Conservation (phyloP, 2,113 vertebrate species). For the Indri indri region DNA sequence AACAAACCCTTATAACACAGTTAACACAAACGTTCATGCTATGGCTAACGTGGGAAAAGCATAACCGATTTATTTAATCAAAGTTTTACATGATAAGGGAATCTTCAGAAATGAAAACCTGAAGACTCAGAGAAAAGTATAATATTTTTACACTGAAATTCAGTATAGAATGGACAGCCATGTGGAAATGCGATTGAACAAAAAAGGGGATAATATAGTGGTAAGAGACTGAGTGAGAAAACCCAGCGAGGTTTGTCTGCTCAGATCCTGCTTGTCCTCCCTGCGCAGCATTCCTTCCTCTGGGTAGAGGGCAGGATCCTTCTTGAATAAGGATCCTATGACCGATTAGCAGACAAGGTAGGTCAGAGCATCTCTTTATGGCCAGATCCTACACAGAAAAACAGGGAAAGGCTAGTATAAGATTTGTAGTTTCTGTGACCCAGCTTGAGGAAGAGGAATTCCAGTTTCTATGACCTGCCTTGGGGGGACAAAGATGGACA, state of each 20-base stretch:
- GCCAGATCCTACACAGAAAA: not conserved
- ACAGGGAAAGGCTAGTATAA: not conserved
- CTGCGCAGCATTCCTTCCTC: not conserved
- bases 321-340: not conserved
- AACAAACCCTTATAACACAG: not conserved
- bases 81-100: not conserved
- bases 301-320: not conserved
- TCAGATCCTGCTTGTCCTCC: not conserved
- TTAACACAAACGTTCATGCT: too few relatives aligned
- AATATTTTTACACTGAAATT: not conserved
- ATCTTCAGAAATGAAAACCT: not conserved
- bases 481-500: too few relatives aligned
- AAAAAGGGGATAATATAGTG: not conserved
- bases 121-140: not conserved
- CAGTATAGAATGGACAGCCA: not conserved
- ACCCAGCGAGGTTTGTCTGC: not conserved
- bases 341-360: not conserved
- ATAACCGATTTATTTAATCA: not conserved
- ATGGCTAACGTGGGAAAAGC: not conserved
- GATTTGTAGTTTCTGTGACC: not conserved
- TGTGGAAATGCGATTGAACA: not conserved
- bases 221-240: not conserved
- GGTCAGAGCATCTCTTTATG: not conserved
- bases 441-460: not conserved
- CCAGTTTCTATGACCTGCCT: not conserved